Evolutionary conservation across 2,797 vertebrate genomes (phyloP).

Genomic region (Emydoidea blandingii): DNA sequence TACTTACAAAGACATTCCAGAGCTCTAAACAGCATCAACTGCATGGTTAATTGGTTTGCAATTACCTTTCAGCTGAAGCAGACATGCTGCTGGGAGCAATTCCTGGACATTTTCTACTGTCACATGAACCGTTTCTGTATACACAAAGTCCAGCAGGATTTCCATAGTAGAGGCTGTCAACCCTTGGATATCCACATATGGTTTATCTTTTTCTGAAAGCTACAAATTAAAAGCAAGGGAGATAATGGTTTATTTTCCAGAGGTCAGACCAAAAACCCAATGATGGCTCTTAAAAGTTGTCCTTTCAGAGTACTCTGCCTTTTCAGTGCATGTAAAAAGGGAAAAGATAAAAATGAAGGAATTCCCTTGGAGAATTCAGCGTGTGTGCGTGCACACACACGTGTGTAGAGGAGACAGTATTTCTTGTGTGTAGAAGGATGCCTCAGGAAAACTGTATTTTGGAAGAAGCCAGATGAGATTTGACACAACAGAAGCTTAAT

Average conservation of each 20-base stretch:
- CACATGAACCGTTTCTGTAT: constrained; percentile 97
- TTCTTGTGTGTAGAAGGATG: not conserved
- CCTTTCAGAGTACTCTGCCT: not conserved
- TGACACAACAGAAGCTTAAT: not conserved
- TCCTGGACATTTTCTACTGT: constrained; percentile 99
- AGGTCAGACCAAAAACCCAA: not conserved
- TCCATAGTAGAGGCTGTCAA: constrained; percentile 97
- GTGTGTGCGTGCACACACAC: not conserved
- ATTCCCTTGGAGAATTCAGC: not conserved
- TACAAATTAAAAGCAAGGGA: constrained; percentile 69
- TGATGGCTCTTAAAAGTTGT: not conserved
- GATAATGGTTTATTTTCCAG: constrained; percentile 27
- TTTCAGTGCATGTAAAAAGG: not conserved
- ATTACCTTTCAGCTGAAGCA: constrained; percentile 97
- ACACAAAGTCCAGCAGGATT: constrained; percentile 97
- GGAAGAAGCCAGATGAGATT: not conserved
- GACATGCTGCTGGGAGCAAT: constrained; percentile 94
- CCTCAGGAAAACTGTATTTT: not conserved
- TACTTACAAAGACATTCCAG: not conserved
- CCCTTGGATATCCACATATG: constrained; percentile 97
- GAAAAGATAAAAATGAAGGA: not conserved
- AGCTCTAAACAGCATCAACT: not conserved
- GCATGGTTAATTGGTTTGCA: not conserved
- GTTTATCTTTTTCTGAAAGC: constrained; percentile 98
- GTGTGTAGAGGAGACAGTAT: not conserved